phyloP scores from a whole-genome alignment of 2,113 vertebrate genomes.

The Suricata suricatta region DNA sequence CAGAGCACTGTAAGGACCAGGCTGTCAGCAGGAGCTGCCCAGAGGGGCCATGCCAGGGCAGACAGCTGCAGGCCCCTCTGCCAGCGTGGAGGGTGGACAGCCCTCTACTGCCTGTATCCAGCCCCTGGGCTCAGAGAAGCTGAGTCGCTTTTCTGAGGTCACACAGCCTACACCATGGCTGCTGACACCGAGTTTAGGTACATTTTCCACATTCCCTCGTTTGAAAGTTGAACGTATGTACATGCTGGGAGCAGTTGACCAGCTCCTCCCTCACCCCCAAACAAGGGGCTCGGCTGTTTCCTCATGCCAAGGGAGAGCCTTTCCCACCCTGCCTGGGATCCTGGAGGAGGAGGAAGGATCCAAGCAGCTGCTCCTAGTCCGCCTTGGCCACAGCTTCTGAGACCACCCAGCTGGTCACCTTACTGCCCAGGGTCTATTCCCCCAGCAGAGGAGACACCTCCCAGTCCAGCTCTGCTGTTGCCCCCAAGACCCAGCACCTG shows the following conservation, averaged over 20 bases:
- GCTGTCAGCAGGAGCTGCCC: neutral
- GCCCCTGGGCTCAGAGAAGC: neutral
- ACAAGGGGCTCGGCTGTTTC: accelerated
- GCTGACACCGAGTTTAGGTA: neutral
- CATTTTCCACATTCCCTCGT: accelerated
- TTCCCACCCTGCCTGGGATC: neutral
- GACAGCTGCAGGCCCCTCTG: neutral
- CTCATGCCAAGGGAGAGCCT: neutral
- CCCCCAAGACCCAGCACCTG: neutral
- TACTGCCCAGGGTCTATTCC: neutral
- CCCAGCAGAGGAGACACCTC: neutral
- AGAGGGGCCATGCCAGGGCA: accelerated
- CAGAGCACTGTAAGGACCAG: conserved; percentile 89
- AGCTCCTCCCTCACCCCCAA: too few relatives aligned
- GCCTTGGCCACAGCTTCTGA: neutral
- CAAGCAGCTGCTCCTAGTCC: neutral
- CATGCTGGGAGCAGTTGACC: neutral
- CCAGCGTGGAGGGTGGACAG: neutral
- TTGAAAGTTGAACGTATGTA: accelerated
- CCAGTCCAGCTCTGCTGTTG: neutral
- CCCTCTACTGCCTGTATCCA: neutral
- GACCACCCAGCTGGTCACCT: neutral
- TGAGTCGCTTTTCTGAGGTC: neutral
- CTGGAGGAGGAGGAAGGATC: neutral
- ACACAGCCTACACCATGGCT: neutral